These are phyloP conservation scores for Bombus pascuorum DNA, from an alignment of 1,140 invertebrate genomes.

Conservation along the genomic window DNA sequence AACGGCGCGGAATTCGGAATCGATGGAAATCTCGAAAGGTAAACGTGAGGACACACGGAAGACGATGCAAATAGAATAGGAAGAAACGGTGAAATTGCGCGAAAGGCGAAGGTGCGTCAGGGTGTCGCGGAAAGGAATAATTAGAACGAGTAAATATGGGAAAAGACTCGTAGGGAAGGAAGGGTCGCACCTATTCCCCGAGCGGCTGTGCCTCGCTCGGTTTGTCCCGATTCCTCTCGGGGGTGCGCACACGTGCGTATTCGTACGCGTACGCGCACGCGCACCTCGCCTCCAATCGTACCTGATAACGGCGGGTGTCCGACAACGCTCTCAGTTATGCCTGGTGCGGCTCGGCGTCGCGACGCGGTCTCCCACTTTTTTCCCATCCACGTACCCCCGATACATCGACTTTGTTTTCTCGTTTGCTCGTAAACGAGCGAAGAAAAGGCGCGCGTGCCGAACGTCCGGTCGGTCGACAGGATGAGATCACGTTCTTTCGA, in stretches of 20 bases:
- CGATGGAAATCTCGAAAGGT: neutral
- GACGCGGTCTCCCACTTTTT: constrained; percentile 42
- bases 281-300: constrained; percentile 49
- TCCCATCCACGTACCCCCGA: no score
- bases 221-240: constrained; percentile 39
- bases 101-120: neutral
- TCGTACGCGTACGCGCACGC: constrained; percentile 63
- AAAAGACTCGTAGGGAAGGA: constrained; percentile 28
- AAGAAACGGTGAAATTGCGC: neutral
- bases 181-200: constrained; percentile 65
- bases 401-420: neutral
- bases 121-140: constrained; percentile 37
- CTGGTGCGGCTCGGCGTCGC: constrained; percentile 69
- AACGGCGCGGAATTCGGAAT: neutral
- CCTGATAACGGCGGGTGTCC: constrained; percentile 70
- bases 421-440: neutral
- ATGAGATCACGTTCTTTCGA: constrained; percentile 4
- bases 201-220: constrained; percentile 47
- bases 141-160: constrained; percentile 19
- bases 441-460: neutral
- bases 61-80: neutral
- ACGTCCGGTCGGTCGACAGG: neutral
- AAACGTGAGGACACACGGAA: neutral
- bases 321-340: constrained; percentile 69
- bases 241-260: constrained; percentile 52